phyloP scores from a whole-genome alignment of 2,113 vertebrate species.

The Asarcornis scutulata region DNA sequence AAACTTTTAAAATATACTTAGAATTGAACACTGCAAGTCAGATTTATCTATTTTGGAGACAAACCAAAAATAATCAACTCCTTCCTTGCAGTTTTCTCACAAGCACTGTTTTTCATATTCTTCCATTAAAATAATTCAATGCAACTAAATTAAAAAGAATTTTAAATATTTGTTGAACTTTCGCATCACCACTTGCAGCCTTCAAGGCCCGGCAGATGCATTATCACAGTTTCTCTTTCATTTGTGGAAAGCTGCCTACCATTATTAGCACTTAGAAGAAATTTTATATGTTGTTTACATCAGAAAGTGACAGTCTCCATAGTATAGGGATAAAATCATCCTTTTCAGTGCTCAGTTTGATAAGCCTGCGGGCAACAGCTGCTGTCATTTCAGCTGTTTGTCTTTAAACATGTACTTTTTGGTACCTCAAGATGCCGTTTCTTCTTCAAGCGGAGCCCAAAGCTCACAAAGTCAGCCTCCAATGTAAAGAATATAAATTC shows the following conservation, averaged over 20 bases:
- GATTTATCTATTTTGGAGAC: not conserved
- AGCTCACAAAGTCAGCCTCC: not conserved
- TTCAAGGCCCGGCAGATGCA: constrained; percentile 24
- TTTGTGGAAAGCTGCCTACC: not conserved
- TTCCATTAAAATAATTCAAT: not conserved
- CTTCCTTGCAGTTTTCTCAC: not conserved
- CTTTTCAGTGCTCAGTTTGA: constrained; percentile 9
- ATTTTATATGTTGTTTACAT: constrained; percentile 10
- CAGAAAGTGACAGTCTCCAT: not conserved
- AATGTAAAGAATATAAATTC: constrained; percentile 6
- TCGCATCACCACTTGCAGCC: not conserved
- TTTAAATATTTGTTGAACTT: not conserved
- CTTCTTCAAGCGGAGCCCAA: not conserved
- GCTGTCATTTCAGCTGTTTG: constrained; percentile 49
- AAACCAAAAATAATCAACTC: not conserved
- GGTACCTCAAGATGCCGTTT: constrained; percentile 22
- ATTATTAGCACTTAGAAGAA: constrained; percentile 37
- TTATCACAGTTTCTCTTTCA: not conserved
- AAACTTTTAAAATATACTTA: not conserved
- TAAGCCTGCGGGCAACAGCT: constrained; percentile 47
- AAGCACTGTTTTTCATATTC: not conserved
- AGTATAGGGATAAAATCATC: constrained; percentile 23
- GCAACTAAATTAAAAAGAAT: not conserved
- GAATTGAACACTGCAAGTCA: not conserved
- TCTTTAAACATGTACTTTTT: not conserved